These are phyloP conservation scores for Zaprionus capensis DNA, from an alignment of 1,140 invertebrate genomes.

Conservation along the genomic window DNA sequence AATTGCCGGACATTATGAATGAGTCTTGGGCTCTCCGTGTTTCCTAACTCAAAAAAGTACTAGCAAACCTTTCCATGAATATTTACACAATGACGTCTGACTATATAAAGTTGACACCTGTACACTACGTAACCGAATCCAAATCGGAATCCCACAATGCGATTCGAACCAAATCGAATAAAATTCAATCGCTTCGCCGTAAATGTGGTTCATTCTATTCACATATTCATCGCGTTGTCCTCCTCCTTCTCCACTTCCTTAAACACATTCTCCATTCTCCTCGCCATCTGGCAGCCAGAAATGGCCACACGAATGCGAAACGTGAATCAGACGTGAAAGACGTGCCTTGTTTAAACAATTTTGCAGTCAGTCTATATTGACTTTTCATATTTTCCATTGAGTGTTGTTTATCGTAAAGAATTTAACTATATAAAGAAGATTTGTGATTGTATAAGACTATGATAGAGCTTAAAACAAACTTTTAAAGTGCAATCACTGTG, in stretches of 20 bases:
- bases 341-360: conserved; percentile 28
- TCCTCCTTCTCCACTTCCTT: neutral
- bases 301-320: conserved; percentile 21
- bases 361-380: neutral
- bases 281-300: conserved; percentile 4
- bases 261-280: conserved; percentile 2
- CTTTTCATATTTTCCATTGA: neutral
- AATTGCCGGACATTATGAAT: conserved; percentile 40
- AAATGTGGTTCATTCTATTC: conserved; percentile 27
- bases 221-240: conserved; percentile 21
- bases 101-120: conserved; percentile 41
- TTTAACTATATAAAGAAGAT: neutral
- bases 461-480: neutral
- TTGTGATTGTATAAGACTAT: no score
- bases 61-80: neutral
- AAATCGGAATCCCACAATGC: neutral
- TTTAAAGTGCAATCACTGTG: no score
- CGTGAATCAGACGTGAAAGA: conserved; percentile 20
- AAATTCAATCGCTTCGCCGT: neutral
- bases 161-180: neutral
- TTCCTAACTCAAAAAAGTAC: conserved; percentile 4
- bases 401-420: neutral
- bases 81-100: conserved; percentile 4
- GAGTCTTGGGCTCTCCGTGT: conserved; percentile 11
- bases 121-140: conserved; percentile 13